Percentiles rank a stretch among this genome's conserved stretches.
Evolutionary conservation across 2,888 invertebrate species (phyloP).

Genomic region (Phyllotreta cruciferae): DNA sequence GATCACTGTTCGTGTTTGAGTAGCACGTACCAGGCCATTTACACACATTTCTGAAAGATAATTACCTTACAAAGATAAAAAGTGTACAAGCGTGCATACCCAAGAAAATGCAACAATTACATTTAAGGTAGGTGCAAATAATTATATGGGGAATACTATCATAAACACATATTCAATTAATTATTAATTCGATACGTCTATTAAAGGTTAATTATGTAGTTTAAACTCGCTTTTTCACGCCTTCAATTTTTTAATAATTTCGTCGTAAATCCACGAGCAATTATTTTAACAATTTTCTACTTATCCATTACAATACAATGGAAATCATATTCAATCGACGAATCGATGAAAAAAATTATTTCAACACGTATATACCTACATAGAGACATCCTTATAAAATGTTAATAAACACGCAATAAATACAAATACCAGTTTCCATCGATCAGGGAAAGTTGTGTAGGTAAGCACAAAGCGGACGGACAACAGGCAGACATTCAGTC

Average conservation of each 20-base stretch:
- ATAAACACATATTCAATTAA: too few relatives aligned
- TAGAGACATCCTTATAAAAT: background rate
- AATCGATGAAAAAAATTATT: too few relatives aligned
- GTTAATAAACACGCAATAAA: background rate
- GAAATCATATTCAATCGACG: too few relatives aligned
- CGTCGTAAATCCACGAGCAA: too few relatives aligned
- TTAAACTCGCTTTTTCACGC: too few relatives aligned
- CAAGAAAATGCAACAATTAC: conserved; percentile 8
- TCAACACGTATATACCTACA: too few relatives aligned
- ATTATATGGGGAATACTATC: background rate
- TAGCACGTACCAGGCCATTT: conserved; percentile 30
- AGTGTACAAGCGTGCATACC: conserved; percentile 18
- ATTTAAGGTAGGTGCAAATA: conserved; percentile 1
- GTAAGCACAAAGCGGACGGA: background rate
- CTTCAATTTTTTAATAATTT: too few relatives aligned
- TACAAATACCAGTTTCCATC: conserved; percentile 10
- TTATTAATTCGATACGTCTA: too few relatives aligned
- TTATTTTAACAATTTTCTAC: too few relatives aligned
- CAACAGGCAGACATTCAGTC: conserved; percentile 5
- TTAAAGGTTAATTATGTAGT: too few relatives aligned
- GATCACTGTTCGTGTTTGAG: conserved; percentile 28
- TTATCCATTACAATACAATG: too few relatives aligned
- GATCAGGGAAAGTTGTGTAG: conserved; percentile 2
- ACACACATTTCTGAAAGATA: conserved; percentile 28
- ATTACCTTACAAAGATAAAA: conserved; percentile 26